Base-by-base conservation (phyloP, 2,888 invertebrate species). In the Cephus nigrinus region DNA sequence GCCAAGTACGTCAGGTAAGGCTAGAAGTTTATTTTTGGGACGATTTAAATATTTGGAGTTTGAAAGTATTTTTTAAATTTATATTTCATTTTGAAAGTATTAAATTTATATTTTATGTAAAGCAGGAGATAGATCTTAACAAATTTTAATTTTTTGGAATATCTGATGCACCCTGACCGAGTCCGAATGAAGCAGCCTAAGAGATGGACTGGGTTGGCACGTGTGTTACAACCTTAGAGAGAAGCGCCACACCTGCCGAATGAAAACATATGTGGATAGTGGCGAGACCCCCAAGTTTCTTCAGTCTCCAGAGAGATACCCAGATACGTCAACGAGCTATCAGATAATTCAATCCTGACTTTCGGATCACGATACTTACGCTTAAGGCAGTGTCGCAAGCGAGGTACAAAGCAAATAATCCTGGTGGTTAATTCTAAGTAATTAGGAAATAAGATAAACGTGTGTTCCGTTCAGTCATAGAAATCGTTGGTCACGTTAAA, bases 391-490 rank as follows among this genome's bases (percentile, higher is more conserved):
- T 73, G 80, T 78, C 77, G 78, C 79, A 80, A 79, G 77, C 79
- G 69, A 69, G 77, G 68, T 78, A 75, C 74, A 76, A 78, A 79
- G 80, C 81, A 83, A 84, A 80, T 75, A 79, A 79, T 78, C 73
- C 76, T 78, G 73, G 78, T 79, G 81, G 79, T 83, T 82, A 84
- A 84, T 84, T 80, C 74, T 80, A 82, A 83, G 82, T 82, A 80
- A 86, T 88, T 78, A 82, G 83, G 68, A 84, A 85, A 72, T 80
- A 82, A 5, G 86, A 93, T 78, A 92, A 95, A 94, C 89, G 95
- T 30, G 92, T 96, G 1, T 95, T 96, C 0, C 93, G 94, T 85
- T 96, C 95, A 86, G 93, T 96, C 11, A 94, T 96, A 93, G 94
- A 95, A 82, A 92, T 94, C 33, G 93, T 95, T 0, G 91, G 92